Percentiles rank a stretch among this genome's conserved stretches.
Conservation (phyloP, 2,888 invertebrate species). For the Eristalinus sepulchralis region DNA sequence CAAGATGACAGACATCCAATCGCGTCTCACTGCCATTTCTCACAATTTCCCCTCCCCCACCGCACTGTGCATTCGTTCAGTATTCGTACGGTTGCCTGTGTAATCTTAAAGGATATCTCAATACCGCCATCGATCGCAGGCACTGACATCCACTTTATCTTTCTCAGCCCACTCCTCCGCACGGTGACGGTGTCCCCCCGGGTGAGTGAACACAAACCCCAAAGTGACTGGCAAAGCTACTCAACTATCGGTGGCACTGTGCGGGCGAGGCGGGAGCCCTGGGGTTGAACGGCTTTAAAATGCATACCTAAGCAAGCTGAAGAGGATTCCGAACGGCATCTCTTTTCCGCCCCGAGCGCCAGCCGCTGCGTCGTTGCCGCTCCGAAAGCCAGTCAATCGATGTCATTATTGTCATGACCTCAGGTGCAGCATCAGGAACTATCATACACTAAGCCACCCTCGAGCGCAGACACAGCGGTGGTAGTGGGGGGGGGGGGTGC, state of each 20-base stretch:
- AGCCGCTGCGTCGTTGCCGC: background rate
- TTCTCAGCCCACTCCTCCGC: background rate
- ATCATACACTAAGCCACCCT: conserved; percentile 51
- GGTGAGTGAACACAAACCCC: conserved; percentile 54
- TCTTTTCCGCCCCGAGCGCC: conserved; percentile 50
- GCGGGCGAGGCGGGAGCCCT: conserved; percentile 23
- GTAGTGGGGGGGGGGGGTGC: background rate
- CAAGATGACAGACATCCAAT: conserved; percentile 50
- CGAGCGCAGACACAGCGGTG: conserved; percentile 1
- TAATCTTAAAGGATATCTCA: conserved; percentile 67
- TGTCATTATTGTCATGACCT: conserved; percentile 71
- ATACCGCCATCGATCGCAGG: conserved; percentile 53
- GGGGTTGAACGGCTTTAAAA: conserved; percentile 61
- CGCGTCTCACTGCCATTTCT: conserved; percentile 35
- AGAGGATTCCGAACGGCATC: conserved; percentile 46
- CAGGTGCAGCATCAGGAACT: conserved; percentile 68
- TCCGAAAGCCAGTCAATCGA: conserved; percentile 66
- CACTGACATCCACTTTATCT: conserved; percentile 65
- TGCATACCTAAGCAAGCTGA: conserved; percentile 47
- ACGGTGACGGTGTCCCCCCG: background rate
- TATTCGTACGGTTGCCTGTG: conserved; percentile 18
- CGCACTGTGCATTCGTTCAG: conserved; percentile 7
- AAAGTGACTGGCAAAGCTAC: conserved; percentile 71
- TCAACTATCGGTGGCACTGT: conserved; percentile 63
- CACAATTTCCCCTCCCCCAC: conserved; percentile 26